Evolutionary conservation across 2,888 invertebrate species (phyloP).

Genomic region (Papilio gigon): DNA sequence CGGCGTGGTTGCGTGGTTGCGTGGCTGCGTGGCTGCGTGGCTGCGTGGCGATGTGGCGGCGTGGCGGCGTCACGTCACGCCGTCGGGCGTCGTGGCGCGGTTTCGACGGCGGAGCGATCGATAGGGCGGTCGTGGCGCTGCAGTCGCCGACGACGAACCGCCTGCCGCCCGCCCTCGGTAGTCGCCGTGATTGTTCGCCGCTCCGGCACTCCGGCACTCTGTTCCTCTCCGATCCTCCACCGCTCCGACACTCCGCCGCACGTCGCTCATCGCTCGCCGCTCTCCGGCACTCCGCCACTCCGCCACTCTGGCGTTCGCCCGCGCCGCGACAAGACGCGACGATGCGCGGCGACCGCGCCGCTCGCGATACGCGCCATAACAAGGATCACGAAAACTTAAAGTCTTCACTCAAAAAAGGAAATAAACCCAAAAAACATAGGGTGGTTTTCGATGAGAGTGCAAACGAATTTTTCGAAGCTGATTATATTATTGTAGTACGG

Average conservation of each 20-base stretch:
- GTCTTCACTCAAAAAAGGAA: slow-evolving; percentile 89
- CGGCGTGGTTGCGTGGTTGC: slow-evolving; percentile 41
- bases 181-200: slow-evolving; percentile 43
- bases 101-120: slow-evolving; percentile 61
- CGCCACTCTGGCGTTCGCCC: slow-evolving; percentile 64
- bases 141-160: slow-evolving; percentile 55
- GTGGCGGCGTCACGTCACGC: slow-evolving; percentile 43
- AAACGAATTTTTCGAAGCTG: slow-evolving; percentile 95
- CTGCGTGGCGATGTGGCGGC: slow-evolving; percentile 48
- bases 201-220: slow-evolving; percentile 71
- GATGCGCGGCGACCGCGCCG: slow-evolving; percentile 80
- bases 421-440: slow-evolving; percentile 87
- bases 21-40: slow-evolving; percentile 50
- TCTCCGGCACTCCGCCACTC: slow-evolving; percentile 46
- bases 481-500: slow-evolving; percentile 94
- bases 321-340: slow-evolving; percentile 70
- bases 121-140: slow-evolving; percentile 74
- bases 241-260: slow-evolving; percentile 67
- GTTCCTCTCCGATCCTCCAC: slow-evolving; percentile 77
- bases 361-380: slow-evolving; percentile 82
- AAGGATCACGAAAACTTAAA: slow-evolving; percentile 85
- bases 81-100: slow-evolving; percentile 55
- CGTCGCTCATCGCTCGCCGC: slow-evolving; percentile 46
- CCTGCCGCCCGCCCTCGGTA: slow-evolving; percentile 47
- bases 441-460: slow-evolving; percentile 94